These are phyloP conservation scores for Tenthredo amoena DNA, from an alignment of 2,888 invertebrate genomes.

Conservation along the genomic window DNA sequence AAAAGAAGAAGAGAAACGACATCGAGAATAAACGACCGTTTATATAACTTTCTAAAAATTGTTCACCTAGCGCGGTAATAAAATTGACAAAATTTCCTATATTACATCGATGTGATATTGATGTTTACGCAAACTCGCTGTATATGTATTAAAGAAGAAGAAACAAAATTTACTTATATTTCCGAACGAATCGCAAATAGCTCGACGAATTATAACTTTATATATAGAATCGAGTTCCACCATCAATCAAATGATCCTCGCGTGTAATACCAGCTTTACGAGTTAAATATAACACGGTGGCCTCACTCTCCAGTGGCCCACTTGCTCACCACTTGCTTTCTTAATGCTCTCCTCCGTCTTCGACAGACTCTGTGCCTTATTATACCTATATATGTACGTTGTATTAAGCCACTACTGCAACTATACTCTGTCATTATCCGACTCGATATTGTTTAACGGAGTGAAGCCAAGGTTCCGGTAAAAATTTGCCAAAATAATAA, in stretches of 20 bases:
- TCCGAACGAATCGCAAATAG: not conserved
- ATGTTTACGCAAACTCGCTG: not conserved
- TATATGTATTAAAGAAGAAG: not conserved
- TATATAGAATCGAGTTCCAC: constrained; percentile 20
- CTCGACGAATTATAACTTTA: not conserved
- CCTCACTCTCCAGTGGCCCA: constrained; percentile 71
- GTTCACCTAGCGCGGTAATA: not conserved
- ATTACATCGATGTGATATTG: too few species aligned
- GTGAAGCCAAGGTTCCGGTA: not conserved
- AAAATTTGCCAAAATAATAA: too few species aligned
- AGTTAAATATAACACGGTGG: constrained; percentile 66
- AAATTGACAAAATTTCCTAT: not conserved
- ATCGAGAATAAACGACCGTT: too few species aligned
- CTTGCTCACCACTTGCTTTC: constrained; percentile 62
- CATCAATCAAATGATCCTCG: constrained; percentile 46
- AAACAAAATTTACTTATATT: not conserved
- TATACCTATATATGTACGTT: not conserved
- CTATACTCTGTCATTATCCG: not conserved
- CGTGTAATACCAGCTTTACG: constrained; percentile 64
- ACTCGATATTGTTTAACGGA: not conserved
- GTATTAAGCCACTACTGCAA: too few species aligned
- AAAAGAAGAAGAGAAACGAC: too few species aligned
- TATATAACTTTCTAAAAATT: not conserved
- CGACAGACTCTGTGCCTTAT: not conserved
- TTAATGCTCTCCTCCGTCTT: constrained; percentile 50